These are phyloP conservation scores for Eutolmus rufibarbis DNA, from an alignment of 2,888 invertebrate species.

Conservation along the genomic window DNA sequence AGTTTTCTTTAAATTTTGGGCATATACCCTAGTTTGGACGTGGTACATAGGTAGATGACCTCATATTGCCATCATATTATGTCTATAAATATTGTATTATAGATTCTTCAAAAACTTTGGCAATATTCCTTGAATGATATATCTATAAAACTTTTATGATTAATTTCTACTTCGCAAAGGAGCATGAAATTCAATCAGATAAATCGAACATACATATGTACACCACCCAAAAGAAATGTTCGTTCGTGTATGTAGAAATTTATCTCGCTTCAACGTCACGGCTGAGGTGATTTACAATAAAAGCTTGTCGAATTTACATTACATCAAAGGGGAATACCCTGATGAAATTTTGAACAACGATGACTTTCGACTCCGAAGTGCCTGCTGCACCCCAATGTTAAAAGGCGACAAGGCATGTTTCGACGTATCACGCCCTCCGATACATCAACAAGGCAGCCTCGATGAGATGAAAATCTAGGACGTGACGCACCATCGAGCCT, in stretches of 20 bases:
- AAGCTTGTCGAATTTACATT: not conserved
- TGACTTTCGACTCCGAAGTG: not conserved
- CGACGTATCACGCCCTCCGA: not conserved
- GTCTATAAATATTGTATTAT: too few species aligned
- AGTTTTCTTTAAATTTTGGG: too few species aligned
- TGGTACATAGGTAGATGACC: too few species aligned
- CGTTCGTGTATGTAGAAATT: not conserved
- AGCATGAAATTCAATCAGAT: not conserved
- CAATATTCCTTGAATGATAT: not conserved
- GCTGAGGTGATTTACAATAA: not conserved
- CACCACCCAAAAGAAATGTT: not conserved
- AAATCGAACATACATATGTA: not conserved
- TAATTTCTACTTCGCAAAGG: not conserved
- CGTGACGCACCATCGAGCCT: not conserved
- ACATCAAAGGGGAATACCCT: not conserved
- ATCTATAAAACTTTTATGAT: not conserved
- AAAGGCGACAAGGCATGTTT: not conserved
- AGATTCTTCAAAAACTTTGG: too few species aligned
- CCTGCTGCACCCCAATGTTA: not conserved
- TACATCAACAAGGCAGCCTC: not conserved
- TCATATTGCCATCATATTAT: too few species aligned
- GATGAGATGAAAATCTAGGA: not conserved
- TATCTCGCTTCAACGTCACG: not conserved
- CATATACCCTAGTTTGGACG: too few species aligned
- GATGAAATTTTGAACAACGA: not conserved